Percentiles rank a stretch among this genome's conserved stretches.
phyloP scores from a whole-genome alignment of 2,797 vertebrate species.

The Gobionotothen gibberifrons region DNA sequence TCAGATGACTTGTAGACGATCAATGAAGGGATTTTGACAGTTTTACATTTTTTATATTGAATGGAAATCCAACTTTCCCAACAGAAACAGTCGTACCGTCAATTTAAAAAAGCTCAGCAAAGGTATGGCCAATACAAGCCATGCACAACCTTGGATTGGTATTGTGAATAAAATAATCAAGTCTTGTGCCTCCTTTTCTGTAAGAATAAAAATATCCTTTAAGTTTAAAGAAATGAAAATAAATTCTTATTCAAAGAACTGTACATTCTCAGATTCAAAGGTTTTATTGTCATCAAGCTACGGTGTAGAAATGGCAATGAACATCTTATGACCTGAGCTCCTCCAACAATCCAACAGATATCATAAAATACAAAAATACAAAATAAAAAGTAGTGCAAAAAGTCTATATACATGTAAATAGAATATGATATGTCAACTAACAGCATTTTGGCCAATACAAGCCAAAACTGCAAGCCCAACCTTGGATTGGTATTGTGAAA shows the following conservation, averaged over 20 bases:
- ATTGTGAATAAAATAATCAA: neutral
- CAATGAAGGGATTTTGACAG: neutral
- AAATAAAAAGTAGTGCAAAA: too few relatives aligned
- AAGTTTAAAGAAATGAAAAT: constrained; percentile 36
- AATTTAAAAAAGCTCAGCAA: neutral
- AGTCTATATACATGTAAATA: too few relatives aligned
- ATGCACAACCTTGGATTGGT: neutral
- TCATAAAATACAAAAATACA: too few relatives aligned
- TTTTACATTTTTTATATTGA: neutral
- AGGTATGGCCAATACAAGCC: neutral
- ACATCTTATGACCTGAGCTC: too few relatives aligned
- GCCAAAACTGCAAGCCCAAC: neutral
- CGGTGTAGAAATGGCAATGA: too few relatives aligned
- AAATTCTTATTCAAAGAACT: too few relatives aligned
- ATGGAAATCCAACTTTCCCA: neutral
- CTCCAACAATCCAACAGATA: too few relatives aligned
- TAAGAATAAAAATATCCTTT: neutral
- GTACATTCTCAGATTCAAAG: too few relatives aligned
- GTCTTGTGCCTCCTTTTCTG: constrained; percentile 33
- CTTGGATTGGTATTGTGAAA: neutral
- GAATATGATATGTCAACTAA: too few relatives aligned
- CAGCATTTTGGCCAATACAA: neutral
- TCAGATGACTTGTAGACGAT: constrained; percentile 3
- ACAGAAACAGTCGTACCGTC: constrained; percentile 1
- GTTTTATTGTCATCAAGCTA: too few relatives aligned